These are phyloP conservation scores for Gnathonemus echidnorhynchus DNA, from an alignment of 2,113 vertebrate genomes.

Conservation along the genomic window DNA sequence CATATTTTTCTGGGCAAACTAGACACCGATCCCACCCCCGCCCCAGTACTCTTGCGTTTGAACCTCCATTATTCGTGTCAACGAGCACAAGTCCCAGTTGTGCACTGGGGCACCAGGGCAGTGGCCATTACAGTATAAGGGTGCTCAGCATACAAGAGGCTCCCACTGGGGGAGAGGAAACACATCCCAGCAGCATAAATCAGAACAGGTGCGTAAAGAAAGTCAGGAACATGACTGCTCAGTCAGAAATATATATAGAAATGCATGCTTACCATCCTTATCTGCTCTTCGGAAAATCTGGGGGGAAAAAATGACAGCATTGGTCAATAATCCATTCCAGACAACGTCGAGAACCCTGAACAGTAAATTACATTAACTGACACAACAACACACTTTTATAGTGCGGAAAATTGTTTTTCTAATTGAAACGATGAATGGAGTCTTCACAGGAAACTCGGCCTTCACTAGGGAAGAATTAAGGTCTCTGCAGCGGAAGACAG, in stretches of 20 bases:
- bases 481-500: not conserved
- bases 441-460: not conserved
- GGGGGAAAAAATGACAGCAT: conserved; percentile 8
- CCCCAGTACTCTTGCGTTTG: not conserved
- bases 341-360: not conserved
- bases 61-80: not conserved
- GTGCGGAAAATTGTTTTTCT: not conserved
- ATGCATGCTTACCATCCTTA: conserved; percentile 61
- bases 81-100: not conserved
- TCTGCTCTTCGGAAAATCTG: conserved; percentile 70
- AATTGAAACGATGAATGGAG: not conserved
- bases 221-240: not conserved
- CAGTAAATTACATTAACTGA: not conserved
- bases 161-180: not conserved
- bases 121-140: not conserved
- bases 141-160: not conserved
- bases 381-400: not conserved
- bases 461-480: not conserved
- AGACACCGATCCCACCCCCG: not conserved
- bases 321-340: not conserved
- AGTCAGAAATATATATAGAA: not conserved
- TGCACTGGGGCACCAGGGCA: not conserved
- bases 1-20: not conserved
- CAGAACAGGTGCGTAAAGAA: not conserved
- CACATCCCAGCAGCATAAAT: not conserved